Evolutionary conservation across 1,140 invertebrate species (phyloP).

Genomic region (Holotrichia oblita): DNA sequence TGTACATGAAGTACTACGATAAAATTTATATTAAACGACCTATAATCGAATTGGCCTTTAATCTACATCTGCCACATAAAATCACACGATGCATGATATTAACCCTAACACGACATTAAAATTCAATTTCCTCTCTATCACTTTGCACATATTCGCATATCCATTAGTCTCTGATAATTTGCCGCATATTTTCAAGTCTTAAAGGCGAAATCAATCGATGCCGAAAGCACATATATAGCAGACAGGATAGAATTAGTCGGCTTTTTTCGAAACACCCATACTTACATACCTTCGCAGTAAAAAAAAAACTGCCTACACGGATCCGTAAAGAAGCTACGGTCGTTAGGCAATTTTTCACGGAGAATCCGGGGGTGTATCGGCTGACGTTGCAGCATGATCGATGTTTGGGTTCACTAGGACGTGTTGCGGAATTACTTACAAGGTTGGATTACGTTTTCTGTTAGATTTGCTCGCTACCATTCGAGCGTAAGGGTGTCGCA

Average conservation of each 20-base stretch:
- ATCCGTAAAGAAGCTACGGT: not conserved
- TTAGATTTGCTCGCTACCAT: conserved; percentile 14
- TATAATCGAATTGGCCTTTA: not conserved
- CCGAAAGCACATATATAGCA: not conserved
- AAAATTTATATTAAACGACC: not conserved
- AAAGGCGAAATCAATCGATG: not conserved
- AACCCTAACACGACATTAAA: not conserved
- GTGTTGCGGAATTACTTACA: conserved; percentile 35
- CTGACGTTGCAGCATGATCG: conserved; percentile 34
- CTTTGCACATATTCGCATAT: not conserved
- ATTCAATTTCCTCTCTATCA: conserved; percentile 31
- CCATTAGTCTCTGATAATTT: not conserved
- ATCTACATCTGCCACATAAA: conserved; percentile 2
- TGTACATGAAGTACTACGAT: too few relatives aligned
- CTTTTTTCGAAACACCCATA: not conserved
- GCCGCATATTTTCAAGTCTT: not conserved
- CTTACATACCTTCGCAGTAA: too few relatives aligned
- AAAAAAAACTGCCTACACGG: not conserved
- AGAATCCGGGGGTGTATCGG: conserved; percentile 13
- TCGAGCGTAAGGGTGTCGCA: not conserved
- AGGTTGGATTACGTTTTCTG: conserved; percentile 17
- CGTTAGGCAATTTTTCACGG: conserved; percentile 20
- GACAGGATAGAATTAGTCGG: not conserved
- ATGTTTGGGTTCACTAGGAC: conserved; percentile 31
- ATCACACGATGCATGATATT: conserved; percentile 17